Conservation (phyloP, 2,113 vertebrate genomes). For the Dromaius novaehollandiae region DNA sequence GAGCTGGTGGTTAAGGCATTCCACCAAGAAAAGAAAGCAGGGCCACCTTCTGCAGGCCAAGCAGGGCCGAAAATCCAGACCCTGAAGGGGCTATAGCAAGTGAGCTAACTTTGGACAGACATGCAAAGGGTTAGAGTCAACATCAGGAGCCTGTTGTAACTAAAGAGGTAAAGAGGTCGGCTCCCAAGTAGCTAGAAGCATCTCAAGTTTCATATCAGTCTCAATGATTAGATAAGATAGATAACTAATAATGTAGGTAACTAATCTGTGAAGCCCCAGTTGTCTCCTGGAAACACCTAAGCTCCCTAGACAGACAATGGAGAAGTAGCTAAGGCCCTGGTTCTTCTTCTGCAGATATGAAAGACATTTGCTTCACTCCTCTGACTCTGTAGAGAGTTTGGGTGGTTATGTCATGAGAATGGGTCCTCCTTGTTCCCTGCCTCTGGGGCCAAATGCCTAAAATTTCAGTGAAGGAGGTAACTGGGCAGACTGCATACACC, state of each 20-base stretch:
- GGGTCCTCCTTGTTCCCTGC: not conserved
- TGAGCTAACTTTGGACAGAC: not conserved
- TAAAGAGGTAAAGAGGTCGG: not conserved
- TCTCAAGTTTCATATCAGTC: not conserved
- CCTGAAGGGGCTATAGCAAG: not conserved
- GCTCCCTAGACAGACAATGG: not conserved
- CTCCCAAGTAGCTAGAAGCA: not conserved
- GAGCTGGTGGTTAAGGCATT: not conserved
- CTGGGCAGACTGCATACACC: not conserved
- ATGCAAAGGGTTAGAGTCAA: not conserved
- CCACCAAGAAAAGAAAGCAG: not conserved
- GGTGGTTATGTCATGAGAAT: too few relatives aligned
- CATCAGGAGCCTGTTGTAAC: not conserved
- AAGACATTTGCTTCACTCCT: not conserved
- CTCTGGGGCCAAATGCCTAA: not conserved
- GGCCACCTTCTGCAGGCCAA: not conserved
- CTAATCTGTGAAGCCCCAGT: not conserved
- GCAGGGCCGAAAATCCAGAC: too few relatives aligned
- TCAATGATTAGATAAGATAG: not conserved
- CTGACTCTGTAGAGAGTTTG: not conserved
- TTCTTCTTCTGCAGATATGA: not conserved
- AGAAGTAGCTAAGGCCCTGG: not conserved
- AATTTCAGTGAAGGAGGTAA: not conserved
- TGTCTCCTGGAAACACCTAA: not conserved
- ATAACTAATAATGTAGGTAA: not conserved